Base-by-base conservation (phyloP, 2,797 vertebrate species). In the Discoglossus pictus region DNA sequence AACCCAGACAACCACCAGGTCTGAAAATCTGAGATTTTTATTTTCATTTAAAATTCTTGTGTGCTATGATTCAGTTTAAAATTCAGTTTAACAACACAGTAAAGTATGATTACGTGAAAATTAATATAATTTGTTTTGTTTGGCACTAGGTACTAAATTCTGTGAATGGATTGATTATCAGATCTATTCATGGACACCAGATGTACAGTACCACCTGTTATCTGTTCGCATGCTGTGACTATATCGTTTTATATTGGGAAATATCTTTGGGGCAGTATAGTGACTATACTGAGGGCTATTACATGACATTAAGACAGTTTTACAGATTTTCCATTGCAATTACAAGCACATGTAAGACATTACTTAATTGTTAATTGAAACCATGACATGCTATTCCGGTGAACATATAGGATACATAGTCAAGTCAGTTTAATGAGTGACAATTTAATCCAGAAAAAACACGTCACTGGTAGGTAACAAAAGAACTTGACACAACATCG, bases 341-440 rank as follows among this genome's bases (percentile, higher is more conserved):
- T 34, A 59, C 24, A 59, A 43, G 36, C 65, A 67, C 12, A 67
- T 61, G 66, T 1, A 16, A 62, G 15, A 16, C 66, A 40, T 69
- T 69, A 62, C 48, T 38, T 12, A 25, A 7, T 13, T 4, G 31
- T 9, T 61, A 53, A 46, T 36, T 54, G 50, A 21, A 46, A 54
- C 20, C 58, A 51, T 47, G n/a, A 27, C 24, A 21, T 12, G 27
- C 25, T 39, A 25, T 40, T 63, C 47, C 13, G 47, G 16, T 11
- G 50, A 20, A 27, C 36, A 25, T 4, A 31, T 35, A 25, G 5
- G 13, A 47, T 55, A 46, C 39, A 17, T 34, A 27, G 27, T 9
- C 20, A 53, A 17, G 31, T 36, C 18, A 12, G 16, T 64, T 53
- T 42, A 53, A 53, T 43, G 38, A 13, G 38, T 43, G 16, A 53